Base-by-base conservation (phyloP, 2,888 invertebrate species). In the Prosopocoilus inquinatus region DNA sequence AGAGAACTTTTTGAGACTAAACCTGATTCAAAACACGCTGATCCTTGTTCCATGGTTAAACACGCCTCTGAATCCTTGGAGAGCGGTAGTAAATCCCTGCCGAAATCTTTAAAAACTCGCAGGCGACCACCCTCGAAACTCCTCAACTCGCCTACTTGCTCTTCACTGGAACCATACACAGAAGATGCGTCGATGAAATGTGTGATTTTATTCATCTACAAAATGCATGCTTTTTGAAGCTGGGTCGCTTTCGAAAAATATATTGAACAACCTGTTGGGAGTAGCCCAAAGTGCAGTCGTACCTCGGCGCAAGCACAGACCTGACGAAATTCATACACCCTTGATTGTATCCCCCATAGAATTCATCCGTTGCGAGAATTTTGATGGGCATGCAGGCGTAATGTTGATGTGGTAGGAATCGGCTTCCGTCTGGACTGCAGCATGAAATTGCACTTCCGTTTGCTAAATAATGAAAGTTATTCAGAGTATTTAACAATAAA, bases 141-240 rank as follows among this genome's bases (percentile, higher is more conserved):
- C 46, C 89, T 77, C 11, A 91, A 69, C 1, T 81, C 75, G 0
- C 77, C 70, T 3, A 84, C 76, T 53, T 84, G 82, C 47, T 83
- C 81, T 1, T 78, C 69, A 34, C 82, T 83, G 5, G 86, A 88
- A 0, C 91, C 91, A 67, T 91, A 92, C 0, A 91, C 79, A 3
- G 85, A 82, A 0, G 91, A 91, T 0, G 85, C 84, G 68, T 92
- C 92, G 2, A 87, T 71, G 63, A 80, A 89, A 62, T 90, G 89
- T 0, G 89, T 85, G 1, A 88, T 85, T 62, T 90, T 87, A 70
- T 88, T 88, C 86, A 89, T 86, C 85, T 89, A 72, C 32, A 70
- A 65, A 34, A 1, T 4, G 2, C 7, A 4, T 36, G 12, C n/a
- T 36, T 36, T 7, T 9, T 9, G 3, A 36, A 3, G 20, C 13